Conservation (phyloP, 2,113 vertebrate species). For the Sinocyclocheilus maitianheensis region DNA sequence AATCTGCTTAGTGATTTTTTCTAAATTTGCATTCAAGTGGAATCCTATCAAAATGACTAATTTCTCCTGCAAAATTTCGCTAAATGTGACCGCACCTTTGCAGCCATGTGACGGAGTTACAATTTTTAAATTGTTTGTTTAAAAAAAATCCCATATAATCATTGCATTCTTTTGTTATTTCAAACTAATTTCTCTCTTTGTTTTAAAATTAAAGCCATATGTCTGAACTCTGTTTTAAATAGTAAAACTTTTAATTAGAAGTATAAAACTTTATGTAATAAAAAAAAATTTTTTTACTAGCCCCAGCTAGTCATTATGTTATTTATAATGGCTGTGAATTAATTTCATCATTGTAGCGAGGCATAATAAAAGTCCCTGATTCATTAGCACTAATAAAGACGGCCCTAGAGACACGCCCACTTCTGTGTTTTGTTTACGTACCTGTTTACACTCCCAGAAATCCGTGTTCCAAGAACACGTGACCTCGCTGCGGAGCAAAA, state of each 20-base stretch:
- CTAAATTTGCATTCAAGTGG: no score
- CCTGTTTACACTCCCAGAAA: slow-evolving; percentile 80
- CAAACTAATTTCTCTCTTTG: no score
- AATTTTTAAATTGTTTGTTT: neutral
- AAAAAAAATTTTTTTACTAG: neutral
- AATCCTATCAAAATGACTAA: neutral
- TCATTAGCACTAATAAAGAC: slow-evolving; percentile 9
- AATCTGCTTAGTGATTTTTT: no score
- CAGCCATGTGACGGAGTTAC: neutral
- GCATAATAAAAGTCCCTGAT: neutral
- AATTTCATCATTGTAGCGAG: neutral
- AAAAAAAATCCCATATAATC: neutral
- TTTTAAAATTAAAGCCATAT: neutral
- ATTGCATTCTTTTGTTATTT: neutral
- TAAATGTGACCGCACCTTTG: neutral
- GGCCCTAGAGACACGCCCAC: slow-evolving; percentile 57
- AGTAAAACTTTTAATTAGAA: neutral
- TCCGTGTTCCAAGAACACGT: slow-evolving; percentile 74
- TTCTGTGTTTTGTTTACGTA: slow-evolving; percentile 67
- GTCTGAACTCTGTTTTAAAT: neutral
- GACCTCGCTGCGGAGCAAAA: slow-evolving; percentile 76
- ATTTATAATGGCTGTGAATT: neutral
- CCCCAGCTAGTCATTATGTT: neutral
- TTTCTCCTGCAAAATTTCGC: neutral
- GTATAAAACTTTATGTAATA: neutral